Percentiles rank a stretch among this genome's conserved stretches.
Conservation (phyloP, 2,113 vertebrate species). For the Triplophysa siluroides region DNA sequence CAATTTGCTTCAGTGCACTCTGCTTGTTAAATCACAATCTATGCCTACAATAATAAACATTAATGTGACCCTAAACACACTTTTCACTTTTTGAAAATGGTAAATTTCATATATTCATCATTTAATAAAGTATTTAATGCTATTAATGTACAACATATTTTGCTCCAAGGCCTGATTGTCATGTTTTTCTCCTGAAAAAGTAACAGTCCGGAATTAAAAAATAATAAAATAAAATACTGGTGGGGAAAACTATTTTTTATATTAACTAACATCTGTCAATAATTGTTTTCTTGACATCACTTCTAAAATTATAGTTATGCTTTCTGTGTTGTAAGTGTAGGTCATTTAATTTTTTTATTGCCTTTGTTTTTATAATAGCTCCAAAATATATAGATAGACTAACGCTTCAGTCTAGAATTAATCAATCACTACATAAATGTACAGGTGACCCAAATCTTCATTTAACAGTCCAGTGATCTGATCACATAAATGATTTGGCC, state of each 20-base stretch:
- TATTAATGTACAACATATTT: background rate
- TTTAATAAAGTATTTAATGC: background rate
- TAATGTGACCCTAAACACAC: background rate
- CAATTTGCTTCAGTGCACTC: conserved; percentile 16
- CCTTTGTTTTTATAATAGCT: conserved; percentile 1
- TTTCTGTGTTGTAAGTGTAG: conserved; percentile 30
- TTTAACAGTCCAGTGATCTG: background rate
- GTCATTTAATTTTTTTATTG: background rate
- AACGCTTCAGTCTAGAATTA: conserved; percentile 24
- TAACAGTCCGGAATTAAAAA: background rate
- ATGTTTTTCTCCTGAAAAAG: conserved; percentile 35
- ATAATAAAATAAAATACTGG: conserved; percentile 10
- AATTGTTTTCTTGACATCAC: conserved; percentile 10
- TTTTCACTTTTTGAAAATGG: background rate
- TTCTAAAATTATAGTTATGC: conserved; percentile 32
- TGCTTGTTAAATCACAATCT: conserved; percentile 12
- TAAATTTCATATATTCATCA: background rate
- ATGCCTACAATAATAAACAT: background rate
- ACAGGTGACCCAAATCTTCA: background rate
- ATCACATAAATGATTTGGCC: background rate
- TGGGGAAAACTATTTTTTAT: conserved; percentile 5
- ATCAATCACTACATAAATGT: conserved; percentile 22
- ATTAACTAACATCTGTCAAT: background rate
- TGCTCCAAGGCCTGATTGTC: conserved; percentile 43
- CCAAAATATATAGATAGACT: conserved; percentile 33